Evolutionary conservation across 2,888 invertebrate species (phyloP).

Genomic region (Microctonus brassicae): DNA sequence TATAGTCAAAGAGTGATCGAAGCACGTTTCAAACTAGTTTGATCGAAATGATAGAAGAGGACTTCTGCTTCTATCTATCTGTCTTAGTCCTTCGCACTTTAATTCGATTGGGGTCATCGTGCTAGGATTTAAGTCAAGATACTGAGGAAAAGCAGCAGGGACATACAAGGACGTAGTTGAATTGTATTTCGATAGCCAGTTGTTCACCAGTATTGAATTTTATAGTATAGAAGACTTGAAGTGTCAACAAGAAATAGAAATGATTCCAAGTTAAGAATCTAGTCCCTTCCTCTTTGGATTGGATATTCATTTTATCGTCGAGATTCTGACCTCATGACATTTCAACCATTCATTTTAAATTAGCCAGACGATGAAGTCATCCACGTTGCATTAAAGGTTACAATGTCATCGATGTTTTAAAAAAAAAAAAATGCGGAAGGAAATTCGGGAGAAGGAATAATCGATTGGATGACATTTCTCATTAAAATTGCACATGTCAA

Average conservation of each 20-base stretch:
- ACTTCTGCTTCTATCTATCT: conserved; percentile 7
- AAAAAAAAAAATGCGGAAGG: no score
- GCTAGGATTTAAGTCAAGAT: conserved; percentile 5
- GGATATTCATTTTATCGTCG: background rate
- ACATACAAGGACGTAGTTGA: no score
- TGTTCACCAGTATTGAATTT: conserved; percentile 30
- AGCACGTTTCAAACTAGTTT: conserved; percentile 38
- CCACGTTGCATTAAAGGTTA: background rate
- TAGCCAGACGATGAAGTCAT: background rate
- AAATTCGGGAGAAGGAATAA: background rate
- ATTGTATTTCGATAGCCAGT: background rate
- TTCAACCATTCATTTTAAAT: conserved; percentile 4
- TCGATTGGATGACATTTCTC: background rate
- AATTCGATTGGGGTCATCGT: conserved; percentile 52
- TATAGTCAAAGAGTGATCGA: conserved; percentile 19
- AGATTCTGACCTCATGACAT: background rate
- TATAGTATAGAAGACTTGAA: conserved; percentile 42
- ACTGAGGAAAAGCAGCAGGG: conserved; percentile 22
- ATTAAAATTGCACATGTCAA: background rate
- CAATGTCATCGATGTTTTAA: background rate
- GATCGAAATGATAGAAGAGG: conserved; percentile 39
- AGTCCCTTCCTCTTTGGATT: conserved; percentile 7
- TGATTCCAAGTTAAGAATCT: conserved; percentile 6
- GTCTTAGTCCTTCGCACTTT: conserved; percentile 44
- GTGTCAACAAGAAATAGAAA: conserved; percentile 47